Conservation (phyloP, 2,797 vertebrate species). For the Calcarius lapponicus region DNA sequence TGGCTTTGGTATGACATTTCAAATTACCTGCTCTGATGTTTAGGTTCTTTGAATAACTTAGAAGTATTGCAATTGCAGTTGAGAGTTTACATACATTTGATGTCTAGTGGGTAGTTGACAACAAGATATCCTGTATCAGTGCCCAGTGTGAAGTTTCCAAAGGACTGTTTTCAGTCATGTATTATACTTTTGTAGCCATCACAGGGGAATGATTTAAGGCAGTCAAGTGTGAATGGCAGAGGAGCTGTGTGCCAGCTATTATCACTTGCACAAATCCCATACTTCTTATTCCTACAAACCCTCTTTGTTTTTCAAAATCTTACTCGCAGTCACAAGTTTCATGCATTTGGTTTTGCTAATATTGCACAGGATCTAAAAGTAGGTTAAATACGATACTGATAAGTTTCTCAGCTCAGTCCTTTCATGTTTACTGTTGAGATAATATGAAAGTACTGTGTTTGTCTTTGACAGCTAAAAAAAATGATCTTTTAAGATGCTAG, state of each 20-base stretch:
- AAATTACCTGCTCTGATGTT: background rate
- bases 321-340: background rate
- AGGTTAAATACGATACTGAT: background rate
- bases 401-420: background rate
- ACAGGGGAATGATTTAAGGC: background rate
- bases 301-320: background rate
- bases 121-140: background rate
- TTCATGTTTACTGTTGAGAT: background rate
- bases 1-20: background rate
- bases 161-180: background rate
- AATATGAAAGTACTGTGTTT: background rate
- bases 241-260: background rate
- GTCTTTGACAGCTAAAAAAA: background rate
- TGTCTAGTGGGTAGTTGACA: background rate
- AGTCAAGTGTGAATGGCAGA: background rate
- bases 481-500: background rate
- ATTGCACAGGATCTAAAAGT: background rate
- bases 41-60: background rate
- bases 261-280: background rate
- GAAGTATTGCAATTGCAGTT: background rate
- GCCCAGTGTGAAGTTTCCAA: background rate
- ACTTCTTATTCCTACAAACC: background rate
- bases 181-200: background rate
- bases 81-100: background rate
- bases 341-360: background rate